Evolutionary conservation across 2,888 invertebrate species (phyloP).

Genomic region (Tridacna crocea): DNA sequence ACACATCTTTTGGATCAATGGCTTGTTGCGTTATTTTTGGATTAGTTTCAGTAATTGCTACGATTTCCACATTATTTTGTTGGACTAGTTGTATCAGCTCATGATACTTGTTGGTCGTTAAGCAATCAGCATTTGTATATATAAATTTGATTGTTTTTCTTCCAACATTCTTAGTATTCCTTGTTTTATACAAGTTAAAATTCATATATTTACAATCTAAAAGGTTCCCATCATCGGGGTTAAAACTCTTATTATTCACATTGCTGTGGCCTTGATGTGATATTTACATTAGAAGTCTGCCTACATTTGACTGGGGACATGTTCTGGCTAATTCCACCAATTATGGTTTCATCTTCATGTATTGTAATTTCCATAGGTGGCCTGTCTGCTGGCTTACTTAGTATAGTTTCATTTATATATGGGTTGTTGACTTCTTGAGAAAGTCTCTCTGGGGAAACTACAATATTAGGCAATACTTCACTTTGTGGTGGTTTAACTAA

Average conservation of each 20-base stretch:
- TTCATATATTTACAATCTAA: neutral
- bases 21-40: neutral
- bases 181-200: too few relatives aligned
- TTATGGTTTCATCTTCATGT: neutral
- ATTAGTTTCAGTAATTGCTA: constrained; percentile 1
- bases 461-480: neutral
- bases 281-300: too few relatives aligned
- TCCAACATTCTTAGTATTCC: too few relatives aligned
- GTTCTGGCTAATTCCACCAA: too few relatives aligned
- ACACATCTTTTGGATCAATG: too few relatives aligned
- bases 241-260: constrained; percentile 1
- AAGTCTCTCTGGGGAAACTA: neutral
- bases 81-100: neutral
- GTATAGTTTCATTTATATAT: neutral
- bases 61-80: neutral
- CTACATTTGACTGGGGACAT: too few relatives aligned
- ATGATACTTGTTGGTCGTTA: neutral
- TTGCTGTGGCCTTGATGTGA: neutral
- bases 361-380: neutral
- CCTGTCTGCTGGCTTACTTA: neutral
- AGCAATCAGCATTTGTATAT: constrained; percentile 7
- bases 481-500: neutral
- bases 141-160: neutral
- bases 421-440: neutral
- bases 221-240: neutral